These are phyloP conservation scores for Calidris pugnax DNA, from an alignment of 2,113 vertebrate species.

Conservation along the genomic window DNA sequence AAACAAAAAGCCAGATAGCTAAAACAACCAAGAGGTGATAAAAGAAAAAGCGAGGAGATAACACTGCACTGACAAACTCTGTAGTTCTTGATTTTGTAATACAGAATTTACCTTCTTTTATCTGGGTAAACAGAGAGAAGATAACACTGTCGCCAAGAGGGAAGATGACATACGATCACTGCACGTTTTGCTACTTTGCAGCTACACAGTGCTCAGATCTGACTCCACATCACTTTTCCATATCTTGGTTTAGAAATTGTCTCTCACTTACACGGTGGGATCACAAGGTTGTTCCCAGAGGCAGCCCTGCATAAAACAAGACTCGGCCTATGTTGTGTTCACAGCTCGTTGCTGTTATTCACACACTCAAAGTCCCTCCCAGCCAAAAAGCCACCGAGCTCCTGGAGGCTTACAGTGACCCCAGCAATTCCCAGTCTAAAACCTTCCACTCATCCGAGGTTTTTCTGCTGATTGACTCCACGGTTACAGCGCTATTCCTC, in stretches of 20 bases:
- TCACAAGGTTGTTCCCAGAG: background rate
- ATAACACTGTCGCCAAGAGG: background rate
- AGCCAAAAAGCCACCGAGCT: background rate
- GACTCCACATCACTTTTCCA: background rate
- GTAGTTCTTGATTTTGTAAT: slow-evolving; percentile 34
- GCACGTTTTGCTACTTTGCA: background rate
- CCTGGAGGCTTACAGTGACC: background rate
- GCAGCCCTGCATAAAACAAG: background rate
- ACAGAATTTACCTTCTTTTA: slow-evolving; percentile 42
- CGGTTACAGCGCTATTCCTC: background rate
- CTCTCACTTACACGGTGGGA: background rate
- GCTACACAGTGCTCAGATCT: background rate
- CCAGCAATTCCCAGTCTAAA: background rate
- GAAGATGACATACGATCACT: background rate
- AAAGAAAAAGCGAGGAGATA: slow-evolving; percentile 1
- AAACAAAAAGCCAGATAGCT: slow-evolving; percentile 22
- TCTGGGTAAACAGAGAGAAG: slow-evolving; percentile 4
- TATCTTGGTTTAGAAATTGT: background rate
- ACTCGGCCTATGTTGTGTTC: accelerated
- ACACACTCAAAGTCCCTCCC: background rate
- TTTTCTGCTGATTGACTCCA: background rate
- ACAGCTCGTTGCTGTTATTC: background rate
- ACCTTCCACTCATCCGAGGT: background rate
- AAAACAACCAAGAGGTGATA: background rate
- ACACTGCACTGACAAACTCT: background rate